A percentile compares a stretch with the other conserved stretches of the same genome.
Evolutionary conservation across 1,140 invertebrate genomes (phyloP).

Genomic region (Lordiphosa collinella): DNA sequence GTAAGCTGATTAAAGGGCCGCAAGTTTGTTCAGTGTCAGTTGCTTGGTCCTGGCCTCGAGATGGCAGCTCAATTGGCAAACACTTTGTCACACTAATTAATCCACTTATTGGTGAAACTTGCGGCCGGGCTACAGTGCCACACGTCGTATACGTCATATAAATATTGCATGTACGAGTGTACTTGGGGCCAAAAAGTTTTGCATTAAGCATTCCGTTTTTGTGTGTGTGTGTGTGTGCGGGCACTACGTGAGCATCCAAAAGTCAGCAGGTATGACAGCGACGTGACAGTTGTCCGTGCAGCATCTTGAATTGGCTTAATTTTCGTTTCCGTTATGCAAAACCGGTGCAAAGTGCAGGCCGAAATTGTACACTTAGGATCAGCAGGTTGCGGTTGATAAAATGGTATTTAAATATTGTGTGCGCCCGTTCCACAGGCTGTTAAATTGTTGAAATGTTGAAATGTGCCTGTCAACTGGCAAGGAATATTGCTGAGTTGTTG

Average conservation of each 20-base stretch:
- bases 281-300: slow-evolving; percentile 35
- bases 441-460: slow-evolving; percentile 14
- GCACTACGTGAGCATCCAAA: slow-evolving; percentile 47
- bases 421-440: background rate
- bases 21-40: slow-evolving; percentile 18
- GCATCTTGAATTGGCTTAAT: slow-evolving; percentile 54
- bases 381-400: no score
- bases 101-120: slow-evolving; percentile 36
- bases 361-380: no score
- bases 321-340: slow-evolving; percentile 45
- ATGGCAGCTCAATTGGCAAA: slow-evolving; percentile 42
- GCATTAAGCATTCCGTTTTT: slow-evolving; percentile 61
- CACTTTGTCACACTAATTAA: slow-evolving; percentile 69
- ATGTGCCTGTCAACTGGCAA: slow-evolving; percentile 13
- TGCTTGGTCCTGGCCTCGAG: background rate
- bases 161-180: slow-evolving; percentile 50
- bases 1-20: slow-evolving; percentile 46
- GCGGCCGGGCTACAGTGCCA: slow-evolving; percentile 6
- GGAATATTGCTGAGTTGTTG: slow-evolving; percentile 30
- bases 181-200: slow-evolving; percentile 32
- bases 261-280: slow-evolving; percentile 6
- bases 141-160: slow-evolving; percentile 55
- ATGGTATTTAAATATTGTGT: slow-evolving; percentile 1
- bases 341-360: slow-evolving; percentile 17
- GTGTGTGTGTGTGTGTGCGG: slow-evolving; percentile 32